Evolutionary conservation across 2,888 invertebrate species (phyloP).

Genomic region (Coremacera marginata): DNA sequence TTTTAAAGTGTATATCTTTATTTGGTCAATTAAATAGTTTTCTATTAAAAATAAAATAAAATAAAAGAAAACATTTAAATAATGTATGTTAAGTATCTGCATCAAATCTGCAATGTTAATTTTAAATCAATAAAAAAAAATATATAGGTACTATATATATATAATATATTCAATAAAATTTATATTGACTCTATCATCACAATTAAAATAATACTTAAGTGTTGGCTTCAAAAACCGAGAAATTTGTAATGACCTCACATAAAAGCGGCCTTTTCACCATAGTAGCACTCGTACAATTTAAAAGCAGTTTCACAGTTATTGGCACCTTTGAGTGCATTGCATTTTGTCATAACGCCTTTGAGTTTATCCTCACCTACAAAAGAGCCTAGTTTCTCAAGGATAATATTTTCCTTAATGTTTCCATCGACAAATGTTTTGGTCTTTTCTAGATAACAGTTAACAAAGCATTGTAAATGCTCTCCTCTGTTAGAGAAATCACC

Average conservation of each 20-base stretch:
- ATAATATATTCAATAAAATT: no score
- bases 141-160: no score
- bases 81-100: no score
- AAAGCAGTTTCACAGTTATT: conserved; percentile 60
- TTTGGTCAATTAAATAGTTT: no score
- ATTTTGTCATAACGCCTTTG: conserved; percentile 49
- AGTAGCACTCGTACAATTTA: conserved; percentile 54
- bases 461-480: conserved; percentile 59
- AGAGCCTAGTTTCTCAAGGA: conserved; percentile 51
- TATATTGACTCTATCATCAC: no score
- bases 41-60: no score
- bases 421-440: conserved; percentile 56
- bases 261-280: neutral
- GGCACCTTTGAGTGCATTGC: conserved; percentile 51
- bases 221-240: no score
- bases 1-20: no score
- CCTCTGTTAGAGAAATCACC: conserved; percentile 54
- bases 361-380: conserved; percentile 51
- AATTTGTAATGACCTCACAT: neutral
- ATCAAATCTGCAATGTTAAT: no score
- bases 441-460: conserved; percentile 64
- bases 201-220: no score
- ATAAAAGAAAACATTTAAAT: no score
- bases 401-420: conserved; percentile 51
- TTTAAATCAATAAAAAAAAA: no score